Evolutionary conservation across 1,140 invertebrate genomes (phyloP).

Genomic region (Drosophila bifasciata): DNA sequence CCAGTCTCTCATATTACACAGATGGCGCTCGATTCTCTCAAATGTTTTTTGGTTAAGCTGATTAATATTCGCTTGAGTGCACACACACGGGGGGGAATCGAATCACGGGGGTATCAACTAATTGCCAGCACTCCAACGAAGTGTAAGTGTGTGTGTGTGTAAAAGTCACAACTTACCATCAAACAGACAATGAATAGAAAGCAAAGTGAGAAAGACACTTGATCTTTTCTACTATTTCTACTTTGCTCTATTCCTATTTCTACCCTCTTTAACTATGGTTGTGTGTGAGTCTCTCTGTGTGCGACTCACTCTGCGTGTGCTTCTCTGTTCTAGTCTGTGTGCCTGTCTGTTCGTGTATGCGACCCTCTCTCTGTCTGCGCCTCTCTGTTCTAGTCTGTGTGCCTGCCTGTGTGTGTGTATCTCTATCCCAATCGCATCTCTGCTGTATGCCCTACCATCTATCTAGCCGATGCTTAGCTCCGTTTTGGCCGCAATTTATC

Average conservation of each 20-base stretch:
- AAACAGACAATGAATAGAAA: slow-evolving; percentile 31
- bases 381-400: too few species aligned
- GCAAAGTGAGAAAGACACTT: slow-evolving; percentile 54
- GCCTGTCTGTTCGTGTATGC: too few species aligned
- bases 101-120: slow-evolving; percentile 1
- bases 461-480: slow-evolving; percentile 30
- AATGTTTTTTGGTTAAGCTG: slow-evolving; percentile 9
- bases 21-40: too few species aligned
- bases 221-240: slow-evolving; percentile 32
- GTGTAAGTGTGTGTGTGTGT: slow-evolving; percentile 19
- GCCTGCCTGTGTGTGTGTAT: not conserved
- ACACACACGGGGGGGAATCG: not conserved
- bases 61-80: slow-evolving; percentile 6
- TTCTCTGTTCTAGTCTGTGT: too few species aligned
- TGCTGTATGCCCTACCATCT: slow-evolving; percentile 31
- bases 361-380: too few species aligned
- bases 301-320: too few species aligned
- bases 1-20: too few species aligned
- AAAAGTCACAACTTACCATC: slow-evolving; percentile 54
- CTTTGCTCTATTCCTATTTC: not conserved
- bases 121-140: slow-evolving; percentile 18
- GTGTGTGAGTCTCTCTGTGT: too few species aligned
- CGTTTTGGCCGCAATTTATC: slow-evolving; percentile 77
- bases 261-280: not conserved
- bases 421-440: slow-evolving; percentile 23